Percentiles rank a stretch among this genome's conserved stretches.
These are phyloP conservation scores for Altica lythri DNA, from an alignment of 2,888 invertebrate species.

Conservation along the genomic window DNA sequence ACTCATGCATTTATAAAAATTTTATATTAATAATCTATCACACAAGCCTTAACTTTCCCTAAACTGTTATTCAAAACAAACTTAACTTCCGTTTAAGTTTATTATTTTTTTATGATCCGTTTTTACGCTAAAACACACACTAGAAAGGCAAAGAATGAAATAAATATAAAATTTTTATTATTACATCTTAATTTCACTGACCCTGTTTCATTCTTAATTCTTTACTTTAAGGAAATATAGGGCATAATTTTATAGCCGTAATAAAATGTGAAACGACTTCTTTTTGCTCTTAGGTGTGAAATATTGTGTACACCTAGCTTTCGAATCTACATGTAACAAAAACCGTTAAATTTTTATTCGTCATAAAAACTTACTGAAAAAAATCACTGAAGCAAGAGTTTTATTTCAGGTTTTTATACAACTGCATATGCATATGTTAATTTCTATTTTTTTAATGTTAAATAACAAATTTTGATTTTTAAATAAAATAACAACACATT, in stretches of 20 bases:
- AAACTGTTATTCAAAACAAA: not conserved
- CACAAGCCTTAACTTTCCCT: too few relatives aligned
- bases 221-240: slow-evolving; percentile 13
- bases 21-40: too few relatives aligned
- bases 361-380: slow-evolving; percentile 16
- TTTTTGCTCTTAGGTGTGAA: slow-evolving; percentile 18
- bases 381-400: slow-evolving; percentile 5
- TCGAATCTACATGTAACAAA: slow-evolving; percentile 20
- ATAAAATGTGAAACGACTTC: slow-evolving; percentile 12
- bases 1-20: too few relatives aligned
- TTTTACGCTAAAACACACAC: not conserved
- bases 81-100: not conserved
- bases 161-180: slow-evolving; percentile 19
- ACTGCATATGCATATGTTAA: too few relatives aligned
- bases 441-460: too few relatives aligned
- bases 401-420: too few relatives aligned
- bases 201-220: slow-evolving; percentile 16
- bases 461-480: too few relatives aligned
- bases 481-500: too few relatives aligned
- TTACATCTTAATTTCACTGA: slow-evolving; percentile 16
- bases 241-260: slow-evolving; percentile 11
- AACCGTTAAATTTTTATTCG: slow-evolving; percentile 20
- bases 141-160: not conserved
- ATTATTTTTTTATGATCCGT: not conserved
- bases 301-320: slow-evolving; percentile 19